Conservation (phyloP, 1,140 invertebrate genomes). For the Mycetomoellerius zeteki region DNA sequence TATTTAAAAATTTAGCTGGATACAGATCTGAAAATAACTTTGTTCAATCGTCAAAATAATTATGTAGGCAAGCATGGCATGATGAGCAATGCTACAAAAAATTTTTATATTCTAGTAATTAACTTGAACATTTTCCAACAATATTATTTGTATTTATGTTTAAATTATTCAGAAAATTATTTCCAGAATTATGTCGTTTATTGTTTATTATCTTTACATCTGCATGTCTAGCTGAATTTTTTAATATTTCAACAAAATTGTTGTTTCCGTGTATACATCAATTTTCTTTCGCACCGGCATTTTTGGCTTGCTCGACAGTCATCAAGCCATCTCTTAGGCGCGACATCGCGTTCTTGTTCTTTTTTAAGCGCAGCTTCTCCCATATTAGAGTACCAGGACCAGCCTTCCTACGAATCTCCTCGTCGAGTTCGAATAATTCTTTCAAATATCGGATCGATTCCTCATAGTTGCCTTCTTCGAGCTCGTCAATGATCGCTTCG, state of each 20-base stretch:
- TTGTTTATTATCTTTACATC: too few relatives aligned
- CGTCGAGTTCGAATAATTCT: constrained; percentile 87
- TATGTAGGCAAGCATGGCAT: too few relatives aligned
- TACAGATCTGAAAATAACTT: too few relatives aligned
- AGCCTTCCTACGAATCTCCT: constrained; percentile 83
- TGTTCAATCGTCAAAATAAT: too few relatives aligned
- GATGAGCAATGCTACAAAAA: too few relatives aligned
- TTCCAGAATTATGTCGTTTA: not conserved
- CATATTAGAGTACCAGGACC: constrained; percentile 84
- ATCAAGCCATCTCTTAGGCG: constrained; percentile 84
- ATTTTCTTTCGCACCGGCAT: constrained; percentile 7
- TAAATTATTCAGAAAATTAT: too few relatives aligned
- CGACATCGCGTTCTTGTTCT: constrained; percentile 84
- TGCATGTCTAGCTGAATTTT: too few relatives aligned
- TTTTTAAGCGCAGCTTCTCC: constrained; percentile 81
- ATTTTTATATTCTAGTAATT: too few relatives aligned
- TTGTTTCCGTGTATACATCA: not conserved
- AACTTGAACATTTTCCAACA: too few relatives aligned
- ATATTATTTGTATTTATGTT: too few relatives aligned
- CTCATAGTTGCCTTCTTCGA: constrained; percentile 85
- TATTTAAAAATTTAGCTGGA: too few relatives aligned
- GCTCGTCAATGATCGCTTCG: constrained; percentile 87
- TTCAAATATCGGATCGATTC: constrained; percentile 86
- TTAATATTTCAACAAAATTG: too few relatives aligned
- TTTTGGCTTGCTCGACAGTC: constrained; percentile 83